Percentiles rank a stretch among this genome's conserved stretches.
These are phyloP conservation scores for Oriolus oriolus DNA, from an alignment of 2,113 vertebrate species.

Conservation along the genomic window DNA sequence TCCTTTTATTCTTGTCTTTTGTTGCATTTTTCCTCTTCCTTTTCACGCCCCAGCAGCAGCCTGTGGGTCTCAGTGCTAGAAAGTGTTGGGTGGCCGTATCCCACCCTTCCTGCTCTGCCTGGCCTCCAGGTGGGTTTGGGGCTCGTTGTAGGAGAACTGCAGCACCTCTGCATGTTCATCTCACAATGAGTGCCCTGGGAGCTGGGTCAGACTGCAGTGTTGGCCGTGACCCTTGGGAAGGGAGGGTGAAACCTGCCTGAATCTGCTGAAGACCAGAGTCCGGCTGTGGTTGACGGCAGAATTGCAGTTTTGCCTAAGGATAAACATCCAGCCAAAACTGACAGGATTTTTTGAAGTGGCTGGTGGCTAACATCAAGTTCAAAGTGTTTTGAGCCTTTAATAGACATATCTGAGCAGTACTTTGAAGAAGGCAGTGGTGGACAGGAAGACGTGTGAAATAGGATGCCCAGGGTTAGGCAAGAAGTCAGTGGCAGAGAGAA, in stretches of 20 bases:
- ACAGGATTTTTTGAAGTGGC: neutral
- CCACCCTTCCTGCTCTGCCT: neutral
- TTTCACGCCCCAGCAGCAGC: neutral
- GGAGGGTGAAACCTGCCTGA: neutral
- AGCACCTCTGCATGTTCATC: neutral
- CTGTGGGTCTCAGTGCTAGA: neutral
- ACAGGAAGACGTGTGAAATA: neutral
- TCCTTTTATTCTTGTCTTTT: neutral
- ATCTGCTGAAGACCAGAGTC: neutral
- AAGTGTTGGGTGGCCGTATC: neutral
- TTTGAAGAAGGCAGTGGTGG: neutral
- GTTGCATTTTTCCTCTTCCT: slow-evolving; percentile 1
- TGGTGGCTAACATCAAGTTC: neutral
- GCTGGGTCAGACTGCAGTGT: neutral
- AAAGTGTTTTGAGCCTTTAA: neutral
- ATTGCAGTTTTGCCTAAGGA: neutral
- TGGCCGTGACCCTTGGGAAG: neutral
- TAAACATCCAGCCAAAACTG: neutral
- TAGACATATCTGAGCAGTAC: neutral
- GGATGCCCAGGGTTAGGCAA: neutral
- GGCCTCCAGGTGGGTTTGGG: neutral
- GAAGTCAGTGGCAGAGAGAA: neutral
- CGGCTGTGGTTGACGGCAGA: neutral
- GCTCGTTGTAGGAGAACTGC: neutral
- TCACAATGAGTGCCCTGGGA: neutral